Evolutionary conservation across 2,113 vertebrate genomes (phyloP), one percentile per base, ranked within the genome.

Genomic region (Oreochromis spilurus): DNA sequence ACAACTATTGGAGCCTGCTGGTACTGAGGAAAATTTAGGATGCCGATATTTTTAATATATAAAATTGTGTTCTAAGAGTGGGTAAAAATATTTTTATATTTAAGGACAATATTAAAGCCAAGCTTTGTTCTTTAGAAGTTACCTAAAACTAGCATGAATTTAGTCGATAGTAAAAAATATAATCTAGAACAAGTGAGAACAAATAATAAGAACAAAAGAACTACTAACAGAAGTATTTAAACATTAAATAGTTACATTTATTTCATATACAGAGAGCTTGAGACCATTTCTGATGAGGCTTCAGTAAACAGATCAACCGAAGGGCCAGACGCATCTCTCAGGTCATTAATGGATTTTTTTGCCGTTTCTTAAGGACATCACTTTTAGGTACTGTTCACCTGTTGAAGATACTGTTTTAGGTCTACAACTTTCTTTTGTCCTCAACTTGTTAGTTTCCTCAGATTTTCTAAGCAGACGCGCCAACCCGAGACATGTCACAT

Each of bases 301-400:
- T 70, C 36, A 40, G 7, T 24, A 40, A 70, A 70, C 19, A 24
- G n/a, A 24, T 70, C 36, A 40, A 43, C 7, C 24, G 65, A 43
- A 16, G 65, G n/a, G 11, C 19, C 34, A 40, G 19, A 38, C 0
- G 0, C 7, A 5, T 24, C 36, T 67, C n/a, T 70, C 12, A 40
- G 0, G 2, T 36, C 58, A 26, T 36, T 34, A 19, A 17, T 60
- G 57, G 57, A 10, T 10, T 60, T 4, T 1, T 36, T 34, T 36
- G 31, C 9, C 2, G 29, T 62, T 62, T 36, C 58, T 62, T 7
- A 62, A 7, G 31, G 0, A 62, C 29, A 4, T 36, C 31, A 36
- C 58, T 36, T 62, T 36, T 62, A 62, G 1, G 2, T 36, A 62
- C 0, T 11, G 0, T 36, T 36, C 58, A 62, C 5, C 58, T n/a